phyloP scores from a whole-genome alignment of 2,797 vertebrate genomes.

The Pseudocheirus occidentalis region DNA sequence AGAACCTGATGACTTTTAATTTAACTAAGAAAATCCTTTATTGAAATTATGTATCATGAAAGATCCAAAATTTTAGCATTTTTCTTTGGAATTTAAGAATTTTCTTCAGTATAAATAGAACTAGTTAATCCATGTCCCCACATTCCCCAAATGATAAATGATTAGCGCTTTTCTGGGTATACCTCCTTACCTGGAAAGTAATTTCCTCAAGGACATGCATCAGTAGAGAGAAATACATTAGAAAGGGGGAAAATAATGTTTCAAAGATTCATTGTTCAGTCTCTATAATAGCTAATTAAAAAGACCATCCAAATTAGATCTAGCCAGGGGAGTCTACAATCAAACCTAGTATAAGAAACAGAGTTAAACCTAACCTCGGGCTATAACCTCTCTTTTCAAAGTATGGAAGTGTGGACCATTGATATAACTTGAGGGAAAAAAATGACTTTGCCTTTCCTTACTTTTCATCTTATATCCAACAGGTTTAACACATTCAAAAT shows the following conservation, averaged over 20 bases:
- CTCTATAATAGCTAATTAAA: constrained; percentile 58
- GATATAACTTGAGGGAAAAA: constrained; percentile 56
- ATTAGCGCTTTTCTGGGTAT: background rate
- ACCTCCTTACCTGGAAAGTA: constrained; percentile 38
- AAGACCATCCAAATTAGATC: constrained; percentile 1
- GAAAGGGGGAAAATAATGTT: constrained; percentile 3
- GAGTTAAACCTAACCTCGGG: constrained; percentile 34
- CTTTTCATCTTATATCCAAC: constrained; percentile 40
- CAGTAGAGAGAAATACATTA: background rate
- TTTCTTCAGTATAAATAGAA: constrained; percentile 22
- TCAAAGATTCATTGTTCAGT: constrained; percentile 36
- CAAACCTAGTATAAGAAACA: constrained; percentile 18
- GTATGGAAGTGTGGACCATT: constrained; percentile 45
- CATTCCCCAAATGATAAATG: constrained; percentile 14
- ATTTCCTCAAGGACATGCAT: constrained; percentile 24
- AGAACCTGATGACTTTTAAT: background rate
- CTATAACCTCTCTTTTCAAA: constrained; percentile 52
- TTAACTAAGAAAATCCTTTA: constrained; percentile 26
- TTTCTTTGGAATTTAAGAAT: constrained; percentile 7
- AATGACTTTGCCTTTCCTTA: background rate
- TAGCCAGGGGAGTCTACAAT: background rate
- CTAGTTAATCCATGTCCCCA: background rate
- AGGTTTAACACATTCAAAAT: constrained; percentile 63
- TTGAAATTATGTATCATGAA: background rate
- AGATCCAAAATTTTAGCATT: constrained; percentile 31